Conservation (phyloP, 2,888 invertebrate species). For the Tetropium fuscum region DNA sequence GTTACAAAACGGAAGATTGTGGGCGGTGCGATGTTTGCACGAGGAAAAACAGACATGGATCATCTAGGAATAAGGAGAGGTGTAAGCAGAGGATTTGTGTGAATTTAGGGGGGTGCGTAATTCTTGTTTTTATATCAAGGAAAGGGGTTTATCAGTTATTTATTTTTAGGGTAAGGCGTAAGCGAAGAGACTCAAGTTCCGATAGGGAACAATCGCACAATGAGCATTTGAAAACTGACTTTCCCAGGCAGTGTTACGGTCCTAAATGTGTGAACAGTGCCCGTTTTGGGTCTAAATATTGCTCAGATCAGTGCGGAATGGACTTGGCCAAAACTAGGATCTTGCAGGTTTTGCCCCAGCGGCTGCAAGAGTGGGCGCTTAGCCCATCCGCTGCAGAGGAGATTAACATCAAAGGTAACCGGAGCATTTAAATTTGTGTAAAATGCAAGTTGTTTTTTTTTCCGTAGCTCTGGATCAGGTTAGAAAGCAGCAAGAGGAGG, state of each 20-base stretch:
- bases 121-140: too few species aligned
- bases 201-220: conserved; percentile 66
- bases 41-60: conserved; percentile 57
- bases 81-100: conserved; percentile 69
- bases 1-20: conserved; percentile 77
- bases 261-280: conserved; percentile 88
- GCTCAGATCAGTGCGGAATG: conserved; percentile 92
- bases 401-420: conserved; percentile 68
- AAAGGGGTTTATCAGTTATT: not conserved
- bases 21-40: conserved; percentile 76
- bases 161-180: conserved; percentile 56
- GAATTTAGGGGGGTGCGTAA: conserved; percentile 60
- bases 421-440: not conserved
- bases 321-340: conserved; percentile 88
- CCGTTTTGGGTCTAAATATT: conserved; percentile 87
- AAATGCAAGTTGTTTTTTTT: conserved; percentile 1
- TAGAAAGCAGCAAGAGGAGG: conserved; percentile 82
- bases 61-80: conserved; percentile 61
- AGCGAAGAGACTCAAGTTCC: conserved; percentile 60
- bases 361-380: conserved; percentile 94
- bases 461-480: conserved; percentile 67
- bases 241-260: conserved; percentile 89
- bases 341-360: conserved; percentile 75
- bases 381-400: conserved; percentile 90
- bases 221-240: conserved; percentile 70